Evolutionary conservation across 2,888 invertebrate species (phyloP).

Genomic region (Synanthedon myopaeformis): DNA sequence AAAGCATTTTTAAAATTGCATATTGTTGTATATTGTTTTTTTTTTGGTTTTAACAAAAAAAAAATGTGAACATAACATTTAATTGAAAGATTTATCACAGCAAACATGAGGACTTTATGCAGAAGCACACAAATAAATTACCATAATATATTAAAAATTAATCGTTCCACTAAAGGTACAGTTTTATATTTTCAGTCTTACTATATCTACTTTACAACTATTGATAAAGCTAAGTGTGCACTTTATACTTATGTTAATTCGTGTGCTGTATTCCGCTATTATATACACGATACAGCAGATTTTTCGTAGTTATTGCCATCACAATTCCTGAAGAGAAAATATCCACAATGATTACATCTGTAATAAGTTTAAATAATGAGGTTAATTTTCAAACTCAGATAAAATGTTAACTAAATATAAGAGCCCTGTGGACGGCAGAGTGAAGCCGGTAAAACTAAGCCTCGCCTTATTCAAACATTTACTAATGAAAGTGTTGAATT

Average conservation of each 20-base stretch:
- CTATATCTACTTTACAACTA: conserved; percentile 39
- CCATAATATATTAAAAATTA: conserved; percentile 9
- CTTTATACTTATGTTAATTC: conserved; percentile 43
- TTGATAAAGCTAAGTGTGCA: conserved; percentile 54
- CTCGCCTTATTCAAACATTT: too few relatives aligned
- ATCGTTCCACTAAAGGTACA: conserved; percentile 26
- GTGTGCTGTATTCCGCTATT: conserved; percentile 40
- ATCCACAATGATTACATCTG: not conserved
- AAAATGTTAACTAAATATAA: too few relatives aligned
- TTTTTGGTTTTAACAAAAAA: not conserved
- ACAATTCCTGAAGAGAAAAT: not conserved
- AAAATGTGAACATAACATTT: not conserved
- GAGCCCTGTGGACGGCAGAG: too few relatives aligned
- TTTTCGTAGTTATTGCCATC: not conserved
- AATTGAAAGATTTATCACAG: conserved; percentile 36
- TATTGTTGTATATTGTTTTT: not conserved
- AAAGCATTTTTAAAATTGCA: too few relatives aligned
- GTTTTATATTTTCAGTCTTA: conserved; percentile 56
- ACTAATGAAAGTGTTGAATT: too few relatives aligned
- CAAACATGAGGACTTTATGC: conserved; percentile 40
- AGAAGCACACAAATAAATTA: conserved; percentile 30
- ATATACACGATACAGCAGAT: conserved; percentile 35
- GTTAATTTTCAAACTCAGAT: too few relatives aligned
- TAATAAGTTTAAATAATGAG: too few relatives aligned
- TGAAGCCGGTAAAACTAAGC: too few relatives aligned